A percentile compares a stretch with the other conserved stretches of the same genome.
These are phyloP conservation scores for Etheostoma perlongum DNA, from an alignment of 2,797 vertebrate species.

Conservation along the genomic window DNA sequence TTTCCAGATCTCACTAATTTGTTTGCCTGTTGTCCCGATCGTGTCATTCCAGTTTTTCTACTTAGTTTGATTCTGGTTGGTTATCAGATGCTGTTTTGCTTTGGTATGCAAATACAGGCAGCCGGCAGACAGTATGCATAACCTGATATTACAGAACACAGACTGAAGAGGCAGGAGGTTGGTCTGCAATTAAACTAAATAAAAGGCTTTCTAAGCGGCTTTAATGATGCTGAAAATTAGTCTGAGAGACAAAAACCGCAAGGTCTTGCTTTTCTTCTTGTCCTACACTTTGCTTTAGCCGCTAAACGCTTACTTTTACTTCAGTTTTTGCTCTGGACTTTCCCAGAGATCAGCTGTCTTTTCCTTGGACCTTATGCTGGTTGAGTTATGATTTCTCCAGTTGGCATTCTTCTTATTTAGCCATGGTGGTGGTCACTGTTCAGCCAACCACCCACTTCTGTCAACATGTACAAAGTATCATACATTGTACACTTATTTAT, in stretches of 20 bases:
- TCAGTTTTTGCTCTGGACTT: background rate
- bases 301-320: background rate
- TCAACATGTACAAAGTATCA: no score
- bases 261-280: background rate
- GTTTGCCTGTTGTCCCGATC: background rate
- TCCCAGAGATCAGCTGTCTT: constrained; percentile 4
- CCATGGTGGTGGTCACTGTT: background rate
- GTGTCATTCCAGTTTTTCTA: constrained; percentile 61
- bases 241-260: background rate
- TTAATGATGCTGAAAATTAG: constrained; percentile 27
- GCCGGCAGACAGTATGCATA: constrained; percentile 16
- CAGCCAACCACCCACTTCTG: constrained; percentile 23
- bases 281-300: background rate
- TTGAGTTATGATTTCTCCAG: background rate
- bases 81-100: constrained; percentile 50
- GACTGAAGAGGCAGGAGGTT: constrained; percentile 10
- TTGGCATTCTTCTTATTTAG: constrained; percentile 4
- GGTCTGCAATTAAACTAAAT: constrained; percentile 16
- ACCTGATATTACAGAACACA: constrained; percentile 3
- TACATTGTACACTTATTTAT: no score
- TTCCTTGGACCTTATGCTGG: background rate
- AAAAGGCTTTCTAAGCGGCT: constrained; percentile 5
- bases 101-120: constrained; percentile 51
- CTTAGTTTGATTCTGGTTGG: constrained; percentile 46
- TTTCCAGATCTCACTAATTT: background rate